phyloP scores from a whole-genome alignment of 2,888 invertebrate species.

The Biston betularia region DNA sequence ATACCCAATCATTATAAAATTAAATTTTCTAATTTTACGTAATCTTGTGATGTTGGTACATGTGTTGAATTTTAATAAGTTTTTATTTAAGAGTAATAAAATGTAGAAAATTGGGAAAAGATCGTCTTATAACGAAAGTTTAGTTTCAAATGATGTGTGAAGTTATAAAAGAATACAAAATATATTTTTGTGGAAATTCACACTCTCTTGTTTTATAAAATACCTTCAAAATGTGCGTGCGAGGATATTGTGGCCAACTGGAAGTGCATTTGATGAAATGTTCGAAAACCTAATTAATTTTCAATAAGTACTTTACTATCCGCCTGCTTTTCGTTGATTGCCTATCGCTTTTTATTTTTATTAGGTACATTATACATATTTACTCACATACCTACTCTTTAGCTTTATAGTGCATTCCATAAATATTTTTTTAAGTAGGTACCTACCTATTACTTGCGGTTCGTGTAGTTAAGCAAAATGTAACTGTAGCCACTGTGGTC shows the following conservation, averaged over 20 bases:
- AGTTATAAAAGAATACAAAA: no score
- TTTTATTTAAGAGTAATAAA: no score
- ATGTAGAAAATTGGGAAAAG: no score
- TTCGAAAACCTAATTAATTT: background rate
- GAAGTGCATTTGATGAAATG: background rate
- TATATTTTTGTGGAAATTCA: background rate
- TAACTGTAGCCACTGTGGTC: conserved; percentile 31
- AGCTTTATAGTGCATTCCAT: conserved; percentile 27
- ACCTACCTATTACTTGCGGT: background rate
- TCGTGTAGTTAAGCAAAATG: background rate
- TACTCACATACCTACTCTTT: background rate
- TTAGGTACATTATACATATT: background rate
- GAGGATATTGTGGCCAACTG: no score
- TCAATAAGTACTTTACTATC: background rate
- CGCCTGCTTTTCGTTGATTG: background rate
- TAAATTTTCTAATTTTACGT: no score
- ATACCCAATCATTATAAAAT: no score
- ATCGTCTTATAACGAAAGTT: no score
- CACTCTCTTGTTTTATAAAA: background rate
- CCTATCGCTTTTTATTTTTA: background rate
- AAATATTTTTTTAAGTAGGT: background rate
- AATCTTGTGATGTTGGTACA: no score
- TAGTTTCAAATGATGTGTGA: no score
- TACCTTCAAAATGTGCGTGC: background rate
- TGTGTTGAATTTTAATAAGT: no score